Evolutionary conservation across 2,113 vertebrate species (phyloP).

Genomic region (Ammodytes dubius): DNA sequence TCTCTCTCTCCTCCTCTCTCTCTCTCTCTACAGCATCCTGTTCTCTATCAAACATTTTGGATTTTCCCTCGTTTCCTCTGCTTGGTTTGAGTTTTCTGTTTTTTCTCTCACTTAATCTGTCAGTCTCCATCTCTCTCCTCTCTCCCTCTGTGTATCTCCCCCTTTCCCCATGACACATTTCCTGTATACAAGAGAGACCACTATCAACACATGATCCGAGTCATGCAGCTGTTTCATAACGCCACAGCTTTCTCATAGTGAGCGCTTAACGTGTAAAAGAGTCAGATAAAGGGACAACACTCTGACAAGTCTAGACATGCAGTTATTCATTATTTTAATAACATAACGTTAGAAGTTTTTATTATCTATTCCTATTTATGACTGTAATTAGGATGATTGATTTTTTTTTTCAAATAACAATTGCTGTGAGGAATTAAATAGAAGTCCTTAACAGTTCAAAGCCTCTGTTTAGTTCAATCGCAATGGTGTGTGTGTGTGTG

Average conservation of each 20-base stretch:
- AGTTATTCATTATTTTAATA: not conserved
- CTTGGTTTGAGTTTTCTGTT: slow-evolving; percentile 14
- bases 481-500: slow-evolving; percentile 21
- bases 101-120: slow-evolving; percentile 38
- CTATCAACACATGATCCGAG: slow-evolving; percentile 58
- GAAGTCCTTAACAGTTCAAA: slow-evolving; percentile 4
- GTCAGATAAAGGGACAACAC: not conserved
- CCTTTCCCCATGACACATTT: slow-evolving; percentile 74
- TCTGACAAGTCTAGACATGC: not conserved
- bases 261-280: not conserved
- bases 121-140: slow-evolving; percentile 38
- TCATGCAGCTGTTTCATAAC: slow-evolving; percentile 55
- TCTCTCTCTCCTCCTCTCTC: no score
- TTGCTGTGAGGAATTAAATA: not conserved
- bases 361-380: not conserved
- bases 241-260: not conserved
- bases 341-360: not conserved
- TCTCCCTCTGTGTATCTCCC: slow-evolving; percentile 18
- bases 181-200: slow-evolving; percentile 52
- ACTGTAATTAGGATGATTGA: not conserved
- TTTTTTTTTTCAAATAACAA: slow-evolving; percentile 4
- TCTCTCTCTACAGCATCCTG: not conserved
- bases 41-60: slow-evolving; percentile 11
- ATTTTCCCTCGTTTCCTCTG: slow-evolving; percentile 9
- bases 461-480: slow-evolving; percentile 8